A percentile compares a stretch with the other conserved stretches of the same genome.
These are phyloP conservation scores for Anolis sagrei DNA, from an alignment of 2,113 vertebrate species.

Conservation along the genomic window DNA sequence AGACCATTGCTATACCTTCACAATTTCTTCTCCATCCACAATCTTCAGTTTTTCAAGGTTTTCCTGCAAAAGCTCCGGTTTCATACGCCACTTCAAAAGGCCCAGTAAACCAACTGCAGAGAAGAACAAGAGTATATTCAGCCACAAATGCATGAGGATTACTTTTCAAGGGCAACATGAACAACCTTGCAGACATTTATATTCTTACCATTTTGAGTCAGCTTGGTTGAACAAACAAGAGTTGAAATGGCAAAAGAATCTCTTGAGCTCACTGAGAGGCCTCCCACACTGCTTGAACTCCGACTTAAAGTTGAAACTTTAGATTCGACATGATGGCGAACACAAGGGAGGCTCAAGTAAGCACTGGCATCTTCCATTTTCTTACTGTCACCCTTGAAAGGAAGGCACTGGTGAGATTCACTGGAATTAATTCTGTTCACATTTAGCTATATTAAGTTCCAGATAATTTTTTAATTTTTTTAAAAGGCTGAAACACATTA, in stretches of 20 bases:
- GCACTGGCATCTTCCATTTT: constrained; percentile 93
- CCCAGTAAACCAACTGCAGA: constrained; percentile 90
- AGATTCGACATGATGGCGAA: constrained; percentile 81
- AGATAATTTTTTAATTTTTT: not conserved
- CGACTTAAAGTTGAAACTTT: constrained; percentile 81
- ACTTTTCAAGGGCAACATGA: not conserved
- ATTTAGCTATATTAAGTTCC: not conserved
- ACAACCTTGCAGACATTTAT: not conserved
- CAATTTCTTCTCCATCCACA: constrained; percentile 97
- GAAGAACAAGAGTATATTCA: constrained; percentile 23
- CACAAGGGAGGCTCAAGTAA: constrained; percentile 87
- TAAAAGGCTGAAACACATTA: not conserved
- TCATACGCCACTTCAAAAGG: constrained; percentile 95
- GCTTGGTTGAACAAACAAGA: constrained; percentile 96
- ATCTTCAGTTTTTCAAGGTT: constrained; percentile 95
- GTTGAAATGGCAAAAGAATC: constrained; percentile 92
- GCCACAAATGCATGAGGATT: not conserved
- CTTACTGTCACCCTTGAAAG: constrained; percentile 93
- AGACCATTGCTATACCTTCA: constrained; percentile 81
- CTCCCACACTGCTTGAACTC: constrained; percentile 83
- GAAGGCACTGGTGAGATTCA: constrained; percentile 24
- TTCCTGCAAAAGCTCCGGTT: constrained; percentile 89
- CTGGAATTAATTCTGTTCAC: not conserved
- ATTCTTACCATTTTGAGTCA: constrained; percentile 94
- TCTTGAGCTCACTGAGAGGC: constrained; percentile 89